Percentiles rank a stretch among this genome's conserved stretches.
Conservation (phyloP, 2,888 invertebrate species). For the Neria commutata region DNA sequence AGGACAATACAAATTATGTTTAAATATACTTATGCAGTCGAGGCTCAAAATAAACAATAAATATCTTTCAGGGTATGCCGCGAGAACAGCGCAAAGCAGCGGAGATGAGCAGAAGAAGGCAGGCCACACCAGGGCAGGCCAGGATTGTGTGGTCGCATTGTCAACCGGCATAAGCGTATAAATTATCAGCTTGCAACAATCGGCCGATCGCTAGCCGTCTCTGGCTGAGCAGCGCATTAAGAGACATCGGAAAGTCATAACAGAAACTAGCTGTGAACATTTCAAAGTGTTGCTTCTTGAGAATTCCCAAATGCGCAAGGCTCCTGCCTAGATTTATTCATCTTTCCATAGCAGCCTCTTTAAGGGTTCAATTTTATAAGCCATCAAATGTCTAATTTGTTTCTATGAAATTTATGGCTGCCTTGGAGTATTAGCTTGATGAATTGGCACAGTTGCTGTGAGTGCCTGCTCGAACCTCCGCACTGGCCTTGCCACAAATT, state of each 20-base stretch:
- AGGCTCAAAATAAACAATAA: not conserved
- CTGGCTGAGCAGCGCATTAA: too few species aligned
- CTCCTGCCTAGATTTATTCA: not conserved
- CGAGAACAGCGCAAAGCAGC: too few species aligned
- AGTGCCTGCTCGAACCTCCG: too few species aligned
- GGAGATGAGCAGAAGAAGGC: not conserved
- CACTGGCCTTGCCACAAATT: not conserved
- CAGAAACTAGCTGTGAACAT: not conserved
- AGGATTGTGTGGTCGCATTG: not conserved
- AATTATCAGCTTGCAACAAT: not conserved
- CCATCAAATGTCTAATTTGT: not conserved
- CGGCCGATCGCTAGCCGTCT: too few species aligned
- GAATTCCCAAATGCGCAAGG: not conserved
- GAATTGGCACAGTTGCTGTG: too few species aligned
- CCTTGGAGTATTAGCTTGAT: too few species aligned
- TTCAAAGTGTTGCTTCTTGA: not conserved
- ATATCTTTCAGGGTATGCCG: too few species aligned
- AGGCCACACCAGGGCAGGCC: too few species aligned
- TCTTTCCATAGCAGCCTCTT: not conserved
- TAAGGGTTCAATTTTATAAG: not conserved
- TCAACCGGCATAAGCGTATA: conserved; percentile 4
- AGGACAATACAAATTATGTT: conserved; percentile 24
- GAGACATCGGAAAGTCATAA: too few species aligned
- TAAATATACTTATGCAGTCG: conserved; percentile 6
- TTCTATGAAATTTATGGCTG: not conserved